phyloP scores from a whole-genome alignment of 2,113 vertebrate genomes.

The Strix aluco region DNA sequence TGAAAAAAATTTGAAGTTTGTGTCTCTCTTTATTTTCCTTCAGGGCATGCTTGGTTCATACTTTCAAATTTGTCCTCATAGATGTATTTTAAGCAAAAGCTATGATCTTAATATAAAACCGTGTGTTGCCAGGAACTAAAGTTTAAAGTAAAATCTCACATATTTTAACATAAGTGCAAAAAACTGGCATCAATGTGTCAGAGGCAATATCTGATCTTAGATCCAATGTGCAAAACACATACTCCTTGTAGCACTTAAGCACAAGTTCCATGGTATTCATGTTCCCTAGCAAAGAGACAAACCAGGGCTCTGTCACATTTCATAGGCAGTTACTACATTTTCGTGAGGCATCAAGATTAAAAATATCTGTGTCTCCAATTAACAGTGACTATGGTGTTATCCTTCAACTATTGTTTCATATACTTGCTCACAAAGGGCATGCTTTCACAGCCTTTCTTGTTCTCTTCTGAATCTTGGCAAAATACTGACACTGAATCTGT shows the following conservation, averaged over 20 bases:
- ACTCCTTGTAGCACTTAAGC: background rate
- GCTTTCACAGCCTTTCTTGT: background rate
- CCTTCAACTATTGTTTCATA: background rate
- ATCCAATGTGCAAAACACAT: background rate
- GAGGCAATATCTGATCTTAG: background rate
- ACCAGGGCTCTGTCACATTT: background rate
- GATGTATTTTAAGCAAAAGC: background rate
- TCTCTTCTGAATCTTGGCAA: background rate
- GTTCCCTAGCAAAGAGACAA: background rate
- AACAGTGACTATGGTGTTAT: background rate
- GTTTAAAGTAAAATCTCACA: background rate
- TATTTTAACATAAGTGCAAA: background rate
- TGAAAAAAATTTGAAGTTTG: background rate
- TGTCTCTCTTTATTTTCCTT: background rate
- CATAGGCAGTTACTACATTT: background rate
- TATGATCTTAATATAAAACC: background rate
- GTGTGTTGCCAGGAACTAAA: background rate
- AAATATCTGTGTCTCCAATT: background rate
- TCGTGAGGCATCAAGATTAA: background rate
- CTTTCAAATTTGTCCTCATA: background rate
- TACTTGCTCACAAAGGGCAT: background rate
- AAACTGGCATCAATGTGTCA: background rate
- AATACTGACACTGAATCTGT: background rate
- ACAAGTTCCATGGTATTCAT: background rate
- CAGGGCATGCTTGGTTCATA: background rate